phyloP scores from a whole-genome alignment of 2,797 vertebrate genomes.

The Phrynocephalus forsythii region DNA sequence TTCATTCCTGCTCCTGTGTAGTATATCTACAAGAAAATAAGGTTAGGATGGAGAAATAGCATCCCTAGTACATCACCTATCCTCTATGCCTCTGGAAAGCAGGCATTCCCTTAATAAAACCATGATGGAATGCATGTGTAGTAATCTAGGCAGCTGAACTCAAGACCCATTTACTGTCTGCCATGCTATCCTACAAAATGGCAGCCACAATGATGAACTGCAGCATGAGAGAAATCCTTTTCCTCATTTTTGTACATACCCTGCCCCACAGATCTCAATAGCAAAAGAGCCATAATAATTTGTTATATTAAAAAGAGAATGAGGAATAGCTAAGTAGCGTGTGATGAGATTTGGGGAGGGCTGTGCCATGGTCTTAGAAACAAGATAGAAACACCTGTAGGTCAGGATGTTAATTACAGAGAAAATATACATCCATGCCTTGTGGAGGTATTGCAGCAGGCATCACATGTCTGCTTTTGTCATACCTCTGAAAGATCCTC shows the following conservation, averaged over 20 bases:
- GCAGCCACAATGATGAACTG: neutral
- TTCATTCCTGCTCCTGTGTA: constrained; percentile 97
- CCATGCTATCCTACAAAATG: neutral
- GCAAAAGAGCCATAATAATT: neutral
- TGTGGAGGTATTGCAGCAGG: neutral
- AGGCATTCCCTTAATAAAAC: neutral
- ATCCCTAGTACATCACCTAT: neutral
- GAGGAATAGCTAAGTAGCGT: neutral
- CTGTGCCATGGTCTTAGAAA: neutral
- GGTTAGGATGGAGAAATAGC: constrained; percentile 26
- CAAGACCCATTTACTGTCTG: neutral
- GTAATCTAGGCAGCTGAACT: neutral
- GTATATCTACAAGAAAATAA: constrained; percentile 84
- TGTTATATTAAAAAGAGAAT: neutral
- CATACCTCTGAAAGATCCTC: neutral
- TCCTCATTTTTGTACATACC: no score
- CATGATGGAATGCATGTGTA: neutral
- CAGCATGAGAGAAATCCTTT: neutral
- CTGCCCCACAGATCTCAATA: no score
- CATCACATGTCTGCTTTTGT: neutral
- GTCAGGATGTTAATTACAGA: neutral
- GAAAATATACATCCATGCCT: no score
- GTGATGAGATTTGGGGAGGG: neutral
- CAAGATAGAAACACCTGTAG: no score
- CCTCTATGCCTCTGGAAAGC: neutral